Evolutionary conservation across 2,113 vertebrate genomes (phyloP).

Genomic region (Cryptotis parvus): DNA sequence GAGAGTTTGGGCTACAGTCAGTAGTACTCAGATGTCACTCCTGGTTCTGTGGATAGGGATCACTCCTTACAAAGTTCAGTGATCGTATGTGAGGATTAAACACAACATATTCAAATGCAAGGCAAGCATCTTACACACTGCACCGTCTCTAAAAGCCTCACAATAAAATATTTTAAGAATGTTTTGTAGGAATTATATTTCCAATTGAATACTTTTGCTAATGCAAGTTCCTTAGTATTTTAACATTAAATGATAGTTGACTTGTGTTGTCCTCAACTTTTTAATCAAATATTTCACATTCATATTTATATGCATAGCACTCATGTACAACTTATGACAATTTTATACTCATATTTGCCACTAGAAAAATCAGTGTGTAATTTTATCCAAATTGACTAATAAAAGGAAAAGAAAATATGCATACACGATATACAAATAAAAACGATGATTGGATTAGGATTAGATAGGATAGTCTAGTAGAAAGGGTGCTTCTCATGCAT

Average conservation of each 20-base stretch:
- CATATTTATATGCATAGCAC: not conserved
- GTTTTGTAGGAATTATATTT: not conserved
- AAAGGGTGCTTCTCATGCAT: too few species aligned
- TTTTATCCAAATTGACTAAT: slow-evolving; percentile 1
- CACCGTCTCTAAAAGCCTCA: not conserved
- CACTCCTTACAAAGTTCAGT: too few species aligned
- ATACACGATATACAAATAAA: not conserved
- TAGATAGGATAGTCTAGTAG: too few species aligned
- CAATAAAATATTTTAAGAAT: not conserved
- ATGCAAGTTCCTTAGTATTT: not conserved
- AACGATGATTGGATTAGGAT: too few species aligned
- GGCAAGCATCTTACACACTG: too few species aligned
- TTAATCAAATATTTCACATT: not conserved
- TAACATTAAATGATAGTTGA: not conserved
- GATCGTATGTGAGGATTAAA: too few species aligned
- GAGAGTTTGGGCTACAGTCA: too few species aligned
- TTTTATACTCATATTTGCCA: not conserved
- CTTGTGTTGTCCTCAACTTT: not conserved
- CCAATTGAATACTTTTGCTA: not conserved
- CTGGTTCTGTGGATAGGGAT: too few species aligned
- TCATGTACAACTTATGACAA: not conserved
- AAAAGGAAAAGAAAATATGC: not conserved
- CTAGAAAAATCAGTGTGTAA: not conserved
- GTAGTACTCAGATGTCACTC: too few species aligned
- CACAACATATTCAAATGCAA: too few species aligned